These are phyloP conservation scores for Lathamus discolor DNA, from an alignment of 2,113 vertebrate genomes.

Conservation along the genomic window DNA sequence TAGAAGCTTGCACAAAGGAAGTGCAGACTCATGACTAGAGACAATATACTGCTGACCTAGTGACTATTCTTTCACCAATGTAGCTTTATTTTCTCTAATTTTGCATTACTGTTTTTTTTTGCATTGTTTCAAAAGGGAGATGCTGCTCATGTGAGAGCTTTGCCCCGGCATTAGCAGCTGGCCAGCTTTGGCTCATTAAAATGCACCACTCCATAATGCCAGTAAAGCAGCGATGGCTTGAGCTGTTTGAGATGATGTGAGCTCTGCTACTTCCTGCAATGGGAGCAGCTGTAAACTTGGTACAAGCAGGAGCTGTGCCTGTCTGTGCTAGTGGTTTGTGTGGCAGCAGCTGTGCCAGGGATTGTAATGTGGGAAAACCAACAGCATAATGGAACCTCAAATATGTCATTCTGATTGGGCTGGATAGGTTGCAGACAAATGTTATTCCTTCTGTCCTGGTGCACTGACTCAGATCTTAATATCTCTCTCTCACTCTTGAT, in stretches of 20 bases:
- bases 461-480: neutral
- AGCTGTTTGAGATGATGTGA: neutral
- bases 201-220: neutral
- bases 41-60: neutral
- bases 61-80: neutral
- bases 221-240: neutral
- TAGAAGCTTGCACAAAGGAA: neutral
- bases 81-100: neutral
- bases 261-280: neutral
- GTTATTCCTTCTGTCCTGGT: neutral
- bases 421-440: neutral
- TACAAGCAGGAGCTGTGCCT: neutral
- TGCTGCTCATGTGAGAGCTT: neutral
- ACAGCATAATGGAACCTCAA: neutral
- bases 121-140: neutral
- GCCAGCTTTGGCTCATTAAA: neutral
- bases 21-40: neutral
- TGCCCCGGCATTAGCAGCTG: neutral
- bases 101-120: neutral
- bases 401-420: neutral
- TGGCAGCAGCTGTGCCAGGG: neutral
- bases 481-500: neutral
- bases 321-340: neutral
- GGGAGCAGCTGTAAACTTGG: neutral
- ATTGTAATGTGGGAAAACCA: neutral